Base-by-base conservation (phyloP, 2,113 vertebrate genomes). In the Zosterops japonicus region DNA sequence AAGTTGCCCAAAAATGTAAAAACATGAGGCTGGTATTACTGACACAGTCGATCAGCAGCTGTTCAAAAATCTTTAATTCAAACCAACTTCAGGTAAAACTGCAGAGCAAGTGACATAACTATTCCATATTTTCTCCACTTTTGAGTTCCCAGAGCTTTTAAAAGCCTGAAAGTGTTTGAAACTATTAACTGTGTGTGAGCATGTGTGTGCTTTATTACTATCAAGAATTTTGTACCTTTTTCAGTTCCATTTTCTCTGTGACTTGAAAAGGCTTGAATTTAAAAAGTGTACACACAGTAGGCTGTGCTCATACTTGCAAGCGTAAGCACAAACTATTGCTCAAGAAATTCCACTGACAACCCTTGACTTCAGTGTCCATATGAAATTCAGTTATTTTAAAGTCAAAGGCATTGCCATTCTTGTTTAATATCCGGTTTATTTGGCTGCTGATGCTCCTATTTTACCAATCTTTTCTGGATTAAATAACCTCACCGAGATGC, bases 361-460 rank as follows among this genome's bases (percentile, higher is more conserved):
- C 35, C 60, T 42, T 70, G 41, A 86, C 42, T 94, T 74, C 90
- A 68, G 41, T 8, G 14, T 29, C 46, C 55, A n/a, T 15, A 47
- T 11, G 24, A 87, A 90, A 92, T 59, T 75, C 36, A 74, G 64
- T 71, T 84, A 78, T 89, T 93, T 59, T 76, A 18, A 95, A 92
- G 72, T 27, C 67, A 39, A 86, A 92, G n/a, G 35, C 60, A 90
- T 7, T 69, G 49, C n/a, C 53, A 52, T 52, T 63, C 36, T 81
- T 93, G 59, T 86, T 91, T 46, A 90, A 87, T 49, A 93, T 71
- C 68, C 65, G 78, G 55, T 52, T 95, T 88, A 90, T 94, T 78
- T 57, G 69, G 13, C 33, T 83, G 68, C 83, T 83, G 79, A 89
- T 81, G 25, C 18, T 89, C 25, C 44, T 31, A 18, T 28, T 94